Conservation (phyloP, 2,113 vertebrate species). For the Oncorhynchus mykiss region DNA sequence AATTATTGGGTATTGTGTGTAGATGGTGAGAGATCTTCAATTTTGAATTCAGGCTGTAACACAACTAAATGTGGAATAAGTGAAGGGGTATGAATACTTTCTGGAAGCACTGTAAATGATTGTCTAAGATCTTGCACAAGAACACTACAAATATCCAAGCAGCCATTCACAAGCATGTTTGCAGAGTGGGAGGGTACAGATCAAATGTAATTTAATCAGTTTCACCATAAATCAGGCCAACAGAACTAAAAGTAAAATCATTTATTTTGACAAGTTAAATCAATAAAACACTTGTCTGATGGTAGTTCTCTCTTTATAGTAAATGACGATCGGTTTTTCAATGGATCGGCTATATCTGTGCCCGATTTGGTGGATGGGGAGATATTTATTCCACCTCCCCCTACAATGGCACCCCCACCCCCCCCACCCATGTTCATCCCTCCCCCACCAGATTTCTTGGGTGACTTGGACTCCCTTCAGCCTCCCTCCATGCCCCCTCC, state of each 20-base stretch:
- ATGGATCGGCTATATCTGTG: slow-evolving; percentile 67
- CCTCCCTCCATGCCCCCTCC: slow-evolving; percentile 66
- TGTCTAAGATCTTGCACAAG: slow-evolving; percentile 42
- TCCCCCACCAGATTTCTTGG: slow-evolving; percentile 60
- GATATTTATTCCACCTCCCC: slow-evolving; percentile 80
- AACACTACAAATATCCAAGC: slow-evolving; percentile 12
- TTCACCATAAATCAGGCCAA: neutral
- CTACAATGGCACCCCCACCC: slow-evolving; percentile 75
- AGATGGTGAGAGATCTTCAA: too few relatives aligned
- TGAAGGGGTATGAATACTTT: too few relatives aligned
- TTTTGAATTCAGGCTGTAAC: too few relatives aligned
- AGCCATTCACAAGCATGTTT: slow-evolving; percentile 18
- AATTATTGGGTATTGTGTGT: too few relatives aligned
- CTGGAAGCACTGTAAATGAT: too few relatives aligned
- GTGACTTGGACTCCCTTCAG: slow-evolving; percentile 40
- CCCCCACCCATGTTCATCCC: slow-evolving; percentile 53
- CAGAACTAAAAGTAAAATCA: neutral
- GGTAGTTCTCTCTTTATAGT: slow-evolving; percentile 60
- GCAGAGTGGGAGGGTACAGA: slow-evolving; percentile 38
- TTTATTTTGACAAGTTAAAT: neutral
- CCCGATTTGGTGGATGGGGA: slow-evolving; percentile 68
- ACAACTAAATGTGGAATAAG: too few relatives aligned
- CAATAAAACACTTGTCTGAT: neutral
- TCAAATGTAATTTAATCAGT: slow-evolving; percentile 8
- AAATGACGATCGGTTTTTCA: slow-evolving; percentile 62